Percentiles rank a stretch among this genome's conserved stretches.
These are phyloP conservation scores for Rhinophrynus dorsalis DNA, from an alignment of 2,797 vertebrate genomes.

Conservation along the genomic window DNA sequence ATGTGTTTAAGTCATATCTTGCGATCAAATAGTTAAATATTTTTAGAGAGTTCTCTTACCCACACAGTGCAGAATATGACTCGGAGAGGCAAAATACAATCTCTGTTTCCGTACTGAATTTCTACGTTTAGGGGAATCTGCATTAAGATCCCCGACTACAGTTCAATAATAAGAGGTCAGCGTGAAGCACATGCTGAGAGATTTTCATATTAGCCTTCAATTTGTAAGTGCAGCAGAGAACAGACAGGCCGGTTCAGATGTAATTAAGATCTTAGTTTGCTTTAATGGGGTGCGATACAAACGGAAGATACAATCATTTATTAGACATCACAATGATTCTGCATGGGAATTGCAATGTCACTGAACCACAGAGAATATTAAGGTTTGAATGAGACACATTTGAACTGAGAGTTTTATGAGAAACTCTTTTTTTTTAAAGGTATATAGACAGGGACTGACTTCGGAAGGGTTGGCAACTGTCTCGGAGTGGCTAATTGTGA, in stretches of 20 bases:
- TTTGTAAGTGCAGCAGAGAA: not conserved
- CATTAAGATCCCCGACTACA: too few relatives aligned
- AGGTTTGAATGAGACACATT: not conserved
- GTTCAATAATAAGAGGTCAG: not conserved
- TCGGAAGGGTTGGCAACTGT: too few relatives aligned
- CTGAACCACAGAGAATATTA: not conserved
- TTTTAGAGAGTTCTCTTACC: too few relatives aligned
- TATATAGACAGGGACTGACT: too few relatives aligned
- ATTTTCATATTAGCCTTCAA: slow-evolving; percentile 4
- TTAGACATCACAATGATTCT: not conserved
- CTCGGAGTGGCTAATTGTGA: too few relatives aligned
- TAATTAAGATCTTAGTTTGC: slow-evolving; percentile 34
- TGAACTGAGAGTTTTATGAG: not conserved
- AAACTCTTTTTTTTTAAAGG: too few relatives aligned
- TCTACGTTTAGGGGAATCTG: too few relatives aligned
- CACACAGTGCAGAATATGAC: too few relatives aligned
- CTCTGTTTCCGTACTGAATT: too few relatives aligned
- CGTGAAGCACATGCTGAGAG: not conserved
- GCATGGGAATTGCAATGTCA: not conserved
- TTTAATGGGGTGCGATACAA: slow-evolving; percentile 19
- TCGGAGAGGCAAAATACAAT: too few relatives aligned
- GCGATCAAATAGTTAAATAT: too few relatives aligned
- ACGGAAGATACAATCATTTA: not conserved
- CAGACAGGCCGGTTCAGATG: slow-evolving; percentile 4
- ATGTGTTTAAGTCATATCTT: too few relatives aligned